phyloP scores from a whole-genome alignment of 1,140 invertebrate genomes.

The Chrysoperla carnea region DNA sequence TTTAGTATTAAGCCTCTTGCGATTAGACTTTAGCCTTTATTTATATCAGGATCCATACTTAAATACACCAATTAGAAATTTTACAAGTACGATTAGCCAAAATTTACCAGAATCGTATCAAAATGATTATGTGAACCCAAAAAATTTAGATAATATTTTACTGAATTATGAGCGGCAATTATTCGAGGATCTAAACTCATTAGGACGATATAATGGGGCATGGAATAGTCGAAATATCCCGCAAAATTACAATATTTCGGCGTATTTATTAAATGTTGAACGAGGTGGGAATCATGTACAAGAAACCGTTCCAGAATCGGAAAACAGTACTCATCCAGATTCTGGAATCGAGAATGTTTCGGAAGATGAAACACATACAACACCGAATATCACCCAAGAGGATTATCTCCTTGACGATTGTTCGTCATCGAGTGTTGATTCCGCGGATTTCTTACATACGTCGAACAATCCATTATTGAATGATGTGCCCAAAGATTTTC shows the following conservation, averaged over 20 bases:
- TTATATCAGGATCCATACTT: constrained; percentile 19
- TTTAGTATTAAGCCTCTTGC: constrained; percentile 53
- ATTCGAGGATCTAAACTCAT: constrained; percentile 57
- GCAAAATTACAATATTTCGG: constrained; percentile 28
- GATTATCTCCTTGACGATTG: too few relatives aligned
- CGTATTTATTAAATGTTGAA: constrained; percentile 34
- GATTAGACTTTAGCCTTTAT: constrained; percentile 51
- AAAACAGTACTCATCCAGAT: too few relatives aligned
- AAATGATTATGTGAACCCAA: constrained; percentile 45
- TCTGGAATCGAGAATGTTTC: too few relatives aligned
- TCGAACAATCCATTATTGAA: too few relatives aligned
- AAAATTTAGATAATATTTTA: constrained; percentile 52
- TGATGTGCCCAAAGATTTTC: too few relatives aligned
- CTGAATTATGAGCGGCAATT: constrained; percentile 51
- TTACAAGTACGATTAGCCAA: constrained; percentile 31
- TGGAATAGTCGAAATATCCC: constrained; percentile 12
- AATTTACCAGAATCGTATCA: constrained; percentile 36
- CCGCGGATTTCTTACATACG: too few relatives aligned
- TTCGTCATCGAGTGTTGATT: too few relatives aligned
- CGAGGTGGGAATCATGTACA: too few relatives aligned
- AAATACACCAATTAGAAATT: constrained; percentile 7
- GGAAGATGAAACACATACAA: too few relatives aligned
- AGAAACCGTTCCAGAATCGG: too few relatives aligned
- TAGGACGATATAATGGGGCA: constrained; percentile 29
- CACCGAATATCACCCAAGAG: too few relatives aligned